These are phyloP conservation scores for Ochotona curzoniae DNA, from an alignment of 2,113 vertebrate species.

Conservation along the genomic window DNA sequence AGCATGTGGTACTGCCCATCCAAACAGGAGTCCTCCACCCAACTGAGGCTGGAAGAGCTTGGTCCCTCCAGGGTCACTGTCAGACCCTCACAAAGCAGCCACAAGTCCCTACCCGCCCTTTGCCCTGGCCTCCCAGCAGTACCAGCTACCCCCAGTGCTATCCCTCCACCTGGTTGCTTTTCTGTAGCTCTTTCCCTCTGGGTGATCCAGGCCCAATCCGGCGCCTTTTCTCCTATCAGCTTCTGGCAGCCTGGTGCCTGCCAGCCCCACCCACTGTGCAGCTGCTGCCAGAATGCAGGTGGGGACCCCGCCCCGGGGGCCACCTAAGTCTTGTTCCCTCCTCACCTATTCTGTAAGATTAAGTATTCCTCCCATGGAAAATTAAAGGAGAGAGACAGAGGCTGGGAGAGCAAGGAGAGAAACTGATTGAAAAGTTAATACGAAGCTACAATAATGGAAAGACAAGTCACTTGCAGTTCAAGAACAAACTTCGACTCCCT, in stretches of 20 bases:
- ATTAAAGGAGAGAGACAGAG: neutral
- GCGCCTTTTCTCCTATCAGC: slow-evolving; percentile 37
- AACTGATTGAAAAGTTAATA: slow-evolving; percentile 30
- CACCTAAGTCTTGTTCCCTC: neutral
- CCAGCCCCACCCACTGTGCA: neutral
- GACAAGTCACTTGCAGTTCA: neutral
- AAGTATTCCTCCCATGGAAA: neutral
- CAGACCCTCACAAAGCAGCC: neutral
- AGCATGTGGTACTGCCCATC: too few species aligned
- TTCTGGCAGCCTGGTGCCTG: neutral
- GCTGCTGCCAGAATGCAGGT: neutral
- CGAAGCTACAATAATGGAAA: neutral
- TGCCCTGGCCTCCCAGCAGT: neutral
- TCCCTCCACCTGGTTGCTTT: neutral
- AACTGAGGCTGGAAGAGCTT: neutral
- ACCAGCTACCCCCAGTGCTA: neutral
- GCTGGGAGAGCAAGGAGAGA: neutral
- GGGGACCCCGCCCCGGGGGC: neutral
- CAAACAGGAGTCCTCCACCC: neutral
- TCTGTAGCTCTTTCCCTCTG: neutral
- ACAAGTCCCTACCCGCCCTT: neutral
- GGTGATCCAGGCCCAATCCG: neutral
- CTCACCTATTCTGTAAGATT: neutral
- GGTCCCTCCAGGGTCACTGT: neutral
- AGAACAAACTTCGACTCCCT: neutral